phyloP scores from a whole-genome alignment of 2,113 vertebrate genomes.

The Myxocyprinus asiaticus region DNA sequence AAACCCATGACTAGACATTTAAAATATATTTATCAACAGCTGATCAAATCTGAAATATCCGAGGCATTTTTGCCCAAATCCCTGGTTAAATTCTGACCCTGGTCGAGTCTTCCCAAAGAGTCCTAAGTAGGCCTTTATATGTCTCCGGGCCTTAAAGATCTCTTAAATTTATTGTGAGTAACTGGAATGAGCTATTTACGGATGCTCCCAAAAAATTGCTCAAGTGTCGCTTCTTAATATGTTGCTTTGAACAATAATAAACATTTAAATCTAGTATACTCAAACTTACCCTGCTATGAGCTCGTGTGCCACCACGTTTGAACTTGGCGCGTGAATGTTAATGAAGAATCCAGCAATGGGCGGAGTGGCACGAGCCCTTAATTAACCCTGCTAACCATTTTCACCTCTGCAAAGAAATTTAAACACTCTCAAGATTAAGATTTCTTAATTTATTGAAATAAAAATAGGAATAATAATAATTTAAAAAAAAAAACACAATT shows the following conservation, averaged over 20 bases:
- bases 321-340: slow-evolving; percentile 49
- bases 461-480: background rate
- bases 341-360: slow-evolving; percentile 13
- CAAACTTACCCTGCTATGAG: slow-evolving; percentile 15
- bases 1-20: too few relatives aligned
- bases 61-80: too few relatives aligned
- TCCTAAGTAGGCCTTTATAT: too few relatives aligned
- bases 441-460: background rate
- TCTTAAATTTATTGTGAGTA: background rate
- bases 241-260: background rate
- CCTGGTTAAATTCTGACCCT: too few relatives aligned
- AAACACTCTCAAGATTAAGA: background rate
- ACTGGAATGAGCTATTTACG: background rate
- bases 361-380: background rate
- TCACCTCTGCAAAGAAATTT: background rate
- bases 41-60: too few relatives aligned
- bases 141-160: background rate
- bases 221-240: background rate
- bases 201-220: background rate
- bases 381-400: slow-evolving; percentile 9
- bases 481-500: background rate
- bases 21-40: too few relatives aligned
- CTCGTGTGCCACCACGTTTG: slow-evolving; percentile 46
- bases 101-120: too few relatives aligned
- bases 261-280: background rate